Evolutionary conservation across 2,888 invertebrate species (phyloP), one percentile per base, ranked within the genome.

Genomic region (Silvanus unidentatus): DNA sequence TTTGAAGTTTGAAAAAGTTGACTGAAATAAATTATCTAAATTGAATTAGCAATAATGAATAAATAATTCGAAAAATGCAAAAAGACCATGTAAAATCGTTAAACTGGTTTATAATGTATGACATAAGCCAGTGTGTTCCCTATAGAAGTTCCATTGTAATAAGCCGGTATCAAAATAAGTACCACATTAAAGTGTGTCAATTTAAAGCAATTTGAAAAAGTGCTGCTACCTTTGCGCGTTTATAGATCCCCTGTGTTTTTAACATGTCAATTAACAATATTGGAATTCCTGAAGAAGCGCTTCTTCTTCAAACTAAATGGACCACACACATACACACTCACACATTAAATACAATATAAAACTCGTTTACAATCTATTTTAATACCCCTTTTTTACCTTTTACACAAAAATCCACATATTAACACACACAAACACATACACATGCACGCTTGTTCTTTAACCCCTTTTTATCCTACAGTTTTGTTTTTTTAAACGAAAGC

Each of bases 231-330:
- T 51, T 49, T 51, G 49, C 52, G 37, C 54, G 54, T 52, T 54
- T n/a, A 37, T 16, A 22, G 3, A 54, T 58, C 56, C 54, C 56
- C 54, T 57, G 53, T 46, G 58, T 51, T 52, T 59, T 64, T 64
- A 65, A 67, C 63, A 62, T 68, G 65, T 68, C 68, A 68, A 68
- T 68, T 68, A 67, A 60, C 57, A 57, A 57, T 50, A 57, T 61
- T 60, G 57, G 58, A 54, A 62, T 66, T 64, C 62, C 59, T 48
- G 9, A 37, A 37, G 12, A 11, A 49, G 54, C 56, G 54, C 53
- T 51, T 52, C 13, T 37, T 22, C 22, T 22, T 22, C 22, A 22
- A 22, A 14, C 15, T 6, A 15, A 16, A 29, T 30, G 42, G 64
- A 60, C 63, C 64, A 64, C 64, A 61, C 56, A 53, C 53, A 35